A percentile compares a stretch with the other conserved stretches of the same genome.
Conservation (phyloP, 2,113 vertebrate genomes). For the Melanostigma gelatinosum region DNA sequence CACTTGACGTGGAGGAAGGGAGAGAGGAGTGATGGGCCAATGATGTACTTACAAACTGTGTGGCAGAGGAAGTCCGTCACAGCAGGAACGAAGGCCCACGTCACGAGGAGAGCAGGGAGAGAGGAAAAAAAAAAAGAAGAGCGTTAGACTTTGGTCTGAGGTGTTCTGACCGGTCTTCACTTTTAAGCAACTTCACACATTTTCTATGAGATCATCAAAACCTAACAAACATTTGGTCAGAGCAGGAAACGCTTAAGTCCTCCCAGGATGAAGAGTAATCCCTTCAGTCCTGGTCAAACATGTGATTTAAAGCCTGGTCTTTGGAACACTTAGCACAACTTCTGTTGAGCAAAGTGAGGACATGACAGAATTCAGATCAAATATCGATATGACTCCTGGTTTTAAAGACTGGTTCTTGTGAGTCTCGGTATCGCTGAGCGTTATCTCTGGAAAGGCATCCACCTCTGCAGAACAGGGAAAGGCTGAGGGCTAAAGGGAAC, state of each 20-base stretch:
- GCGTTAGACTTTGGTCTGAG: slow-evolving; percentile 7
- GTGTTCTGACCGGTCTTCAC: slow-evolving; percentile 18
- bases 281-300: slow-evolving; percentile 58
- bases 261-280: slow-evolving; percentile 62
- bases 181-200: slow-evolving; percentile 13
- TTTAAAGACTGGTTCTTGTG: not conserved
- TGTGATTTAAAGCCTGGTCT: slow-evolving; percentile 20
- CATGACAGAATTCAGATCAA: not conserved
- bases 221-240: slow-evolving; percentile 55
- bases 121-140: not conserved
- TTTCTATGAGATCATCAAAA: slow-evolving; percentile 43
- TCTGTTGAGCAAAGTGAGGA: slow-evolving; percentile 3
- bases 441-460: slow-evolving; percentile 43
- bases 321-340: not conserved
- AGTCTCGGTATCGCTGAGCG: not conserved
- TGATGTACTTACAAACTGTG: slow-evolving; percentile 87
- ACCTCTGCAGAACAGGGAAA: slow-evolving; percentile 44
- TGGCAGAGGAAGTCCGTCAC: slow-evolving; percentile 66
- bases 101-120: slow-evolving; percentile 33
- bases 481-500: slow-evolving; percentile 66
- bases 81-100: slow-evolving; percentile 27
- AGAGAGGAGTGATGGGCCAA: slow-evolving; percentile 72
- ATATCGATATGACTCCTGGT: not conserved
- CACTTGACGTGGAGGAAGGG: slow-evolving; percentile 49
- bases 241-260: slow-evolving; percentile 69